Base-by-base conservation (phyloP, 2,888 invertebrate genomes). In the Ennomos fuscantarius region DNA sequence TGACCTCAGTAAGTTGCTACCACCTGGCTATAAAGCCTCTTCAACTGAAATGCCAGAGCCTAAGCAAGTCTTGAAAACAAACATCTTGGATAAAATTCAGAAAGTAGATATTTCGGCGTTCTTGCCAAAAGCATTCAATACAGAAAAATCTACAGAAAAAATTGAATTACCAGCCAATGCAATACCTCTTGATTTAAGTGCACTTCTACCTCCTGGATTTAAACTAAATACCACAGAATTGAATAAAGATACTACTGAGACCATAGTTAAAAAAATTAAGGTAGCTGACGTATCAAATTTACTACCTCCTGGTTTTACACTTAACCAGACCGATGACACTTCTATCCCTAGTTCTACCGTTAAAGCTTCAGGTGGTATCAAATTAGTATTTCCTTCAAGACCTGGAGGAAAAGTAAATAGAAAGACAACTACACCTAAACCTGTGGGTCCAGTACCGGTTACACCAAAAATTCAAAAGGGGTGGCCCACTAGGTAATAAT, bases 341-440 rank as follows among this genome's bases (percentile, higher is more conserved):
- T 46, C 60, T 31, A 61, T 70, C 24, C 39, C 77, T 2, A 81
- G 74, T 36, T 68, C 79, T 13, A 80, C 92, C 3, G 87, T 91
- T 0, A 93, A 91, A 63, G 78, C 92, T 32, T 80, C 92, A 10
- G 85, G 93, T 24, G 88, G 93, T 2, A 91, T 94, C 11, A 96
- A 96, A 83, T 82, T 97, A 9, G 95, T 96, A 0, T 97, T 97
- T 70, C 97, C 97, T 0, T 96, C 96, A 63, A 93, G 96, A 74
- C 94, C 96, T 0, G 96, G 95, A 37, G 89, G 94, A 50, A 95
- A 95, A 83, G 78, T 93, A 57, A 78, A 84, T 70, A 82, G 94
- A 73, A 92, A 94, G 78, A 83, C 94, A 1, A 95, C 94, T 1
- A 94, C 95, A 8, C 91, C 94, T 0, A 93, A 92, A 72, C 84